Evolutionary conservation across 2,888 invertebrate species (phyloP).

Genomic region (Cheilosia urbana): DNA sequence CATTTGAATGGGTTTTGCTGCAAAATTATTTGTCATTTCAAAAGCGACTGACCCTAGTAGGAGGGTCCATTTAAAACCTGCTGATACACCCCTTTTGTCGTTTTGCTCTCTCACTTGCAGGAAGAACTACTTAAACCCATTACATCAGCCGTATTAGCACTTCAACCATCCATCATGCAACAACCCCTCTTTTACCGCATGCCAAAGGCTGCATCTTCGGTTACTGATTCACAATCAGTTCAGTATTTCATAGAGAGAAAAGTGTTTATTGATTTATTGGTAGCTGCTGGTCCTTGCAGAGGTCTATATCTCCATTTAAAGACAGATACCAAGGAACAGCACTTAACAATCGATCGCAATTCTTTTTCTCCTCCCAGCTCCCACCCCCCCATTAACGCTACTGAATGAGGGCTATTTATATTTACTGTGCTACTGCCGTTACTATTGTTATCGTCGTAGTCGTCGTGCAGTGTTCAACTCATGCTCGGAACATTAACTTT

Average conservation of each 20-base stretch:
- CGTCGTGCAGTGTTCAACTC: constrained; percentile 38
- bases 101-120: not conserved
- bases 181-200: constrained; percentile 1
- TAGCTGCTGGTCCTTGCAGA: constrained; percentile 1
- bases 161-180: constrained; percentile 44
- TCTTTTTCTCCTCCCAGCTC: constrained; percentile 17
- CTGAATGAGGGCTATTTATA: constrained; percentile 45
- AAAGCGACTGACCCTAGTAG: not conserved
- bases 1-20: too few species aligned
- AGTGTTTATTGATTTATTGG: constrained; percentile 70
- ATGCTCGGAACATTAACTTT: constrained; percentile 72
- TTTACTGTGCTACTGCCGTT: constrained; percentile 8
- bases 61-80: not conserved
- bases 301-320: not conserved
- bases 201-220: constrained; percentile 42
- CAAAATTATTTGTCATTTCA: too few species aligned
- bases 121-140: constrained; percentile 41
- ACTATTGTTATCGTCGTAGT: constrained; percentile 2
- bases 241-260: constrained; percentile 51
- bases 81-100: not conserved
- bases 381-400: constrained; percentile 20
- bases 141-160: constrained; percentile 24
- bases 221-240: constrained; percentile 56
- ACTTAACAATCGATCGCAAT: constrained; percentile 66
- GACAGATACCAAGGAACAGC: constrained; percentile 24